phyloP scores from a whole-genome alignment of 2,888 invertebrate genomes.

The Euproctis similis region DNA sequence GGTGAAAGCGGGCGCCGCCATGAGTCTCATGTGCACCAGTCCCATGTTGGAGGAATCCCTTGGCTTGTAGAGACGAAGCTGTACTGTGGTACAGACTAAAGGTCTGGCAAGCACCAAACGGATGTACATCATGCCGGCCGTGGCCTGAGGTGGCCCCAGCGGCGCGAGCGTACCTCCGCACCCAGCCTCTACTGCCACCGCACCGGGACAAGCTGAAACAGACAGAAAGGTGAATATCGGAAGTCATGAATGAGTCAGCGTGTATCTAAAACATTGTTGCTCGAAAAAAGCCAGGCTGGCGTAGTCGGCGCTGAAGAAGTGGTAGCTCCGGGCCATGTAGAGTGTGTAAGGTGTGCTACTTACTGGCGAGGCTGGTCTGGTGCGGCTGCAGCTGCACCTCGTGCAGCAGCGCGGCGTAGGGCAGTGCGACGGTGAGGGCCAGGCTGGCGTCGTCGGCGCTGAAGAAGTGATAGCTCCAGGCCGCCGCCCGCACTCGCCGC shows the following conservation, averaged over 20 bases:
- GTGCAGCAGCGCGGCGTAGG: conserved; percentile 90
- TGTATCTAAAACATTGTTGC: too few relatives aligned
- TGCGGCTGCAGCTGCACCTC: conserved; percentile 93
- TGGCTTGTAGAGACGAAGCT: conserved; percentile 85
- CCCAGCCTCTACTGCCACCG: conserved; percentile 89
- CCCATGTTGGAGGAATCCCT: conserved; percentile 93
- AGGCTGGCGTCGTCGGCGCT: conserved; percentile 89
- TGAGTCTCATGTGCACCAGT: conserved; percentile 87
- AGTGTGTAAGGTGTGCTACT: conserved; percentile 43
- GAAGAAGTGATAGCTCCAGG: conserved; percentile 98
- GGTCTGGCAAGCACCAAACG: conserved; percentile 87
- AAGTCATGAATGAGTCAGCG: too few relatives aligned
- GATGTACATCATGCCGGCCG: conserved; percentile 91
- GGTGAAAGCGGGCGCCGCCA: conserved; percentile 88
- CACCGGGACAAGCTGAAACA: conserved; percentile 86
- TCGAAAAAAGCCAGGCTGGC: conserved; percentile 94
- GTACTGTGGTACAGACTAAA: conserved; percentile 89
- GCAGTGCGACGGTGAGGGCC: conserved; percentile 89
- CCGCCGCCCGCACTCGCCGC: conserved; percentile 88
- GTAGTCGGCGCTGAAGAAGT: conserved; percentile 91
- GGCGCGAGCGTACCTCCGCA: conserved; percentile 88
- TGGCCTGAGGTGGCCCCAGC: conserved; percentile 88
- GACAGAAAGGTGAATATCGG: too few relatives aligned
- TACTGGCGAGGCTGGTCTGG: conserved; percentile 85
- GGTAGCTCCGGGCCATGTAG: conserved; percentile 98